Percentiles rank a stretch among this genome's conserved stretches.
Evolutionary conservation across 2,797 vertebrate genomes (phyloP).

Genomic region (Amniataba percoides): DNA sequence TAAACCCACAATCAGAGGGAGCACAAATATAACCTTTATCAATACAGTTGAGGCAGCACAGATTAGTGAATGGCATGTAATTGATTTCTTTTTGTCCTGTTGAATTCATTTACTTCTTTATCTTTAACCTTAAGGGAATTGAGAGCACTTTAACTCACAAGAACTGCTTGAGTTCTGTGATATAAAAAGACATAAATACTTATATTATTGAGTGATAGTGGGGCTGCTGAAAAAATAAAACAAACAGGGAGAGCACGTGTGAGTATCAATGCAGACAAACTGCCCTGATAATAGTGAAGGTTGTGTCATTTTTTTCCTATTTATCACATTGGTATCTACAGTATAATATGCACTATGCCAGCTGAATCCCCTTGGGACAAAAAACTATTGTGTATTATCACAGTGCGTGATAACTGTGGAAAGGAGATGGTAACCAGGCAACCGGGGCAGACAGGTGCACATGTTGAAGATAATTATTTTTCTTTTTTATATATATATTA

Average conservation of each 20-base stretch:
- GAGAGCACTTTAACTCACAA: neutral
- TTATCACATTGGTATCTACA: conserved; percentile 15
- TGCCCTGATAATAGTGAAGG: neutral
- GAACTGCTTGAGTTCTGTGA: neutral
- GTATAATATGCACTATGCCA: neutral
- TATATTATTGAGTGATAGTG: neutral
- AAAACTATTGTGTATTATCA: conserved; percentile 25
- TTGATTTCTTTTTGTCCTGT: neutral
- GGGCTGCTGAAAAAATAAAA: neutral
- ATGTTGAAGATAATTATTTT: conserved; percentile 13
- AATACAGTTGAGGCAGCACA: neutral
- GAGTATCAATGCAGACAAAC: neutral
- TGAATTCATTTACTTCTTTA: neutral
- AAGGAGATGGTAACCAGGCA: conserved; percentile 23
- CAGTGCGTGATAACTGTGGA: conserved; percentile 1
- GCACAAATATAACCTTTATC: neutral
- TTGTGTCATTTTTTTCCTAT: neutral
- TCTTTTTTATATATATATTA: neutral
- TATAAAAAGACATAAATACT: neutral
- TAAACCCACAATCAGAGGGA: neutral
- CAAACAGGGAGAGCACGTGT: neutral
- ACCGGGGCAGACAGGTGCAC: neutral
- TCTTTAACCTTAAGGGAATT: neutral
- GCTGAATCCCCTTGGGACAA: neutral
- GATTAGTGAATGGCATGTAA: neutral